phyloP scores from a whole-genome alignment of 53 echinoderm and acorn worm genomes.

The Pentamera pediparva region DNA sequence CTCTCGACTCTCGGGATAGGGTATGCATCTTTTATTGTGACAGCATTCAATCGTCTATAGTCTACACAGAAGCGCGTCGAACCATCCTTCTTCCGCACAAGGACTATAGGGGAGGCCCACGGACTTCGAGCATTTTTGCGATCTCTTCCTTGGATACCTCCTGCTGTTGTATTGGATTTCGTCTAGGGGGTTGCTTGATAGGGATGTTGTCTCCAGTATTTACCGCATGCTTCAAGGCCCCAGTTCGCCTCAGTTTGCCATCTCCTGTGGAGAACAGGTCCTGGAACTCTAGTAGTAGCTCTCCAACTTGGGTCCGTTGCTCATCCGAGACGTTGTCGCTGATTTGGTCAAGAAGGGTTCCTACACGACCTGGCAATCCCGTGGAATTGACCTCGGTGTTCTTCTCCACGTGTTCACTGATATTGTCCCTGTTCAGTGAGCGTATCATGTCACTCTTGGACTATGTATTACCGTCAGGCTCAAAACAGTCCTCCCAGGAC shows the following conservation, averaged over 20 bases:
- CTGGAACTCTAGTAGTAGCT: neutral
- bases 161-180: neutral
- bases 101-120: neutral
- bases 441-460: too few relatives aligned
- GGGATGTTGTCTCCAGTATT: neutral
- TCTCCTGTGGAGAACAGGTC: neutral
- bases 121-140: neutral
- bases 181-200: too few relatives aligned
- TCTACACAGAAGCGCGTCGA: neutral
- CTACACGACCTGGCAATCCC: too few relatives aligned
- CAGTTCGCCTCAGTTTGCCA: neutral
- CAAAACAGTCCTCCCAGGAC: too few relatives aligned
- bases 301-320: neutral
- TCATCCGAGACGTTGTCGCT: neutral
- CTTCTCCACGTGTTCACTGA: too few relatives aligned
- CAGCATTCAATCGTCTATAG: too few relatives aligned
- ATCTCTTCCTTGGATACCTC: neutral
- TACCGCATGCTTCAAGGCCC: neutral
- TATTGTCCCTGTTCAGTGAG: too few relatives aligned
- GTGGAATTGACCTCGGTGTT: too few relatives aligned
- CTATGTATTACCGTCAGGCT: too few relatives aligned
- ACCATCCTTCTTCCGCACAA: neutral
- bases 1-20: neutral
- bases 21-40: too few relatives aligned
- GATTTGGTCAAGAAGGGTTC: too few relatives aligned